phyloP scores from a whole-genome alignment of 2,797 vertebrate species.

The Atherinosoma microstoma region DNA sequence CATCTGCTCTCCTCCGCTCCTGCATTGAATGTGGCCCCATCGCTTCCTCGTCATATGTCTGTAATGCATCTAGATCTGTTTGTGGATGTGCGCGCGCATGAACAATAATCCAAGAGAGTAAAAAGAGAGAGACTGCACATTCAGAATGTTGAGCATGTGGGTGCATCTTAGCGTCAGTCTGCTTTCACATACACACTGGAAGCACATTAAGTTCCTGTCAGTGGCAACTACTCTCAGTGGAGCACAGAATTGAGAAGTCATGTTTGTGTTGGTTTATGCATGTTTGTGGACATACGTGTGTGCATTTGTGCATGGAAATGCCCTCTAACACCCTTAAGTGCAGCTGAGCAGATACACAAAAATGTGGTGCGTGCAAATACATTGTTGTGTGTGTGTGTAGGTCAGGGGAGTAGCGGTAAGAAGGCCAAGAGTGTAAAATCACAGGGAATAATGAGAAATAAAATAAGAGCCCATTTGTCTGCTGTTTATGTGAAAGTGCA shows the following conservation, averaged over 20 bases:
- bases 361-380: slow-evolving; percentile 17
- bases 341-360: slow-evolving; percentile 49
- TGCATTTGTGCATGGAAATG: slow-evolving; percentile 14
- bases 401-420: not conserved
- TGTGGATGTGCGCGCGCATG: slow-evolving; percentile 8
- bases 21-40: slow-evolving; percentile 7
- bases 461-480: not conserved
- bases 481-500: not conserved
- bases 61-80: slow-evolving; percentile 18
- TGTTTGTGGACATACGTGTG: slow-evolving; percentile 9
- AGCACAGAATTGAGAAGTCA: slow-evolving; percentile 29
- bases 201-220: slow-evolving; percentile 57
- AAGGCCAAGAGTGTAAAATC: slow-evolving; percentile 14
- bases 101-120: slow-evolving; percentile 2
- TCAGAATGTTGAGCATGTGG: slow-evolving; percentile 24
- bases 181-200: slow-evolving; percentile 56
- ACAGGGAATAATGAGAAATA: not conserved
- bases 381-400: slow-evolving; percentile 2
- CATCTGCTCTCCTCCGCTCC: slow-evolving; percentile 38
- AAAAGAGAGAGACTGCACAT: slow-evolving; percentile 28
- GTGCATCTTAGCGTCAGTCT: slow-evolving; percentile 33
- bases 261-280: slow-evolving; percentile 20
- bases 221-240: slow-evolving; percentile 46
- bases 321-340: slow-evolving; percentile 57
- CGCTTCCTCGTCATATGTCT: slow-evolving; percentile 18